Evolutionary conservation across 2,797 vertebrate species (phyloP).

Genomic region (Prunella strophiata): DNA sequence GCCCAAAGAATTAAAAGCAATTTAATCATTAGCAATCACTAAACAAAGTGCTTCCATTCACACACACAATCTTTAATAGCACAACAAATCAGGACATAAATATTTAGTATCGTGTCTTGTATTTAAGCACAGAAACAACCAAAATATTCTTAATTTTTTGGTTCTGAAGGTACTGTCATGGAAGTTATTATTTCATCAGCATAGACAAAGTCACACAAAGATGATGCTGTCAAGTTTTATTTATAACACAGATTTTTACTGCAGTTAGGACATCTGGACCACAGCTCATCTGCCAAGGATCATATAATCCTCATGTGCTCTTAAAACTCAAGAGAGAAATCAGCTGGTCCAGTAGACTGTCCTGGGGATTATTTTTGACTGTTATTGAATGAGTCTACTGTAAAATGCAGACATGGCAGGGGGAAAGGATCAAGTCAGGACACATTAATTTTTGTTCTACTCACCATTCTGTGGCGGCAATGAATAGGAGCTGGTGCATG

Average conservation of each 20-base stretch:
- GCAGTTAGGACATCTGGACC: neutral
- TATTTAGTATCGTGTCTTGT: neutral
- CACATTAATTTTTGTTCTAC: neutral
- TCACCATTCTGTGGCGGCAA: neutral
- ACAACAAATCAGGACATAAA: neutral
- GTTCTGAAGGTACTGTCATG: neutral
- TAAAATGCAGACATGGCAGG: neutral
- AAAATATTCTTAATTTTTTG: neutral
- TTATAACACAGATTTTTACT: neutral
- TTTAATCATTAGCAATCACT: neutral
- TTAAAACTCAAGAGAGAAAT: neutral
- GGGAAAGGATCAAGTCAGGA: neutral
- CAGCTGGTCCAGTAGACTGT: neutral
- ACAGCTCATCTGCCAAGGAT: neutral
- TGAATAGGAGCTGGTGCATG: neutral
- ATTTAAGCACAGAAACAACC: neutral
- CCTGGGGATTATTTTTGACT: neutral
- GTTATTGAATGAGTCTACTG: neutral
- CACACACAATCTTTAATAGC: neutral
- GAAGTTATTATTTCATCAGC: neutral
- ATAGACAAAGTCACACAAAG: neutral
- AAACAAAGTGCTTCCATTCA: neutral
- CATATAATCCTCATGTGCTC: neutral
- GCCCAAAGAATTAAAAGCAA: neutral
- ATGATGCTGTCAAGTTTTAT: neutral